Evolutionary conservation across 2,113 vertebrate genomes (phyloP).

Genomic region (Podilymbus podiceps): DNA sequence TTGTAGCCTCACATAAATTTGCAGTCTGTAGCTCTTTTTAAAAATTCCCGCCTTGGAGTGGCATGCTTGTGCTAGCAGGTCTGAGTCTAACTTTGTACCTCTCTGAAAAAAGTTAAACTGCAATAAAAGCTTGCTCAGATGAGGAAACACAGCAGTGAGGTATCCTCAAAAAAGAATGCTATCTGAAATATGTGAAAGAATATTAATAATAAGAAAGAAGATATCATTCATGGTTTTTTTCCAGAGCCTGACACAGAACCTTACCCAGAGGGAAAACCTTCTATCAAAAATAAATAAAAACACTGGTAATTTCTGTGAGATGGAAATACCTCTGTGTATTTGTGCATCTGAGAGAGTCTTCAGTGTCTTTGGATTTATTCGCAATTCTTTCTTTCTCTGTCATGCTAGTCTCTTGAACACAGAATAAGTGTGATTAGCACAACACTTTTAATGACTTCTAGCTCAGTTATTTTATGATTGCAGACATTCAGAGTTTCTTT

Average conservation of each 20-base stretch:
- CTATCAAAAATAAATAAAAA: neutral
- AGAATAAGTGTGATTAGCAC: neutral
- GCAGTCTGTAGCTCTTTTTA: neutral
- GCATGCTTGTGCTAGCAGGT: neutral
- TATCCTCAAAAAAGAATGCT: neutral
- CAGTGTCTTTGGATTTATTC: neutral
- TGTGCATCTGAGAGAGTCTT: neutral
- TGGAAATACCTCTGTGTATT: neutral
- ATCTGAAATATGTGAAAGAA: neutral
- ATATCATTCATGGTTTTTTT: rapidly evolving
- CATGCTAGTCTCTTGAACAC: neutral
- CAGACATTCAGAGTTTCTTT: neutral
- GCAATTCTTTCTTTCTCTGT: neutral
- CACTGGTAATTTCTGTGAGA: neutral
- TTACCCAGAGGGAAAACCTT: neutral
- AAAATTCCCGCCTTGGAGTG: neutral
- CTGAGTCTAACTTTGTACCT: neutral
- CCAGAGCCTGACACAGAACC: neutral
- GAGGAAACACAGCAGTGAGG: neutral
- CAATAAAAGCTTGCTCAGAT: neutral
- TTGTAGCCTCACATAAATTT: neutral
- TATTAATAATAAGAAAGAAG: neutral
- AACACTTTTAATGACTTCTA: neutral
- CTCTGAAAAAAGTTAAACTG: neutral
- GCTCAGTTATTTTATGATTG: neutral